Evolutionary conservation across 1,140 invertebrate genomes (phyloP), one percentile per base, ranked within the genome.

Genomic region (Plectrocnemia conspersa): DNA sequence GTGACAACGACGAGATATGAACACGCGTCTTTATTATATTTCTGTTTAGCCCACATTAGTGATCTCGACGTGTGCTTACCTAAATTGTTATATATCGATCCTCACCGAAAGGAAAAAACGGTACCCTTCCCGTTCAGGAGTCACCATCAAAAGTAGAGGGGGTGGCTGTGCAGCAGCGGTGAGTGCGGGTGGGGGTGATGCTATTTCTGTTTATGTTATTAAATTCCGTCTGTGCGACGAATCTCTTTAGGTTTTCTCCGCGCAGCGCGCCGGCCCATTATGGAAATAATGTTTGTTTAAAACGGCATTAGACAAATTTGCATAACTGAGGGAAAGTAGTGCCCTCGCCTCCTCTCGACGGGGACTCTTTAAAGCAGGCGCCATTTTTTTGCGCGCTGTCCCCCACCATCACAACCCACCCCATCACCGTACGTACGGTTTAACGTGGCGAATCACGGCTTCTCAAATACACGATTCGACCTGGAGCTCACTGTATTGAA

Each of bases 201-300:
- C n/a, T n/a, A 38, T 38, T 38, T 38, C 35, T 9, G 35, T 38
- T 50, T 35, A 36, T 50, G n/a, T n/a, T 50, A 50, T 50, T 27
- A 29, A 36, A 50, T 50, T 50, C 47, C 23, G 47, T 50, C 47
- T 50, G 47, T 50, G 47, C 47, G 33, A 38, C 32, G 47, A 50
- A 50, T 50, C 47, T 50, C 47, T 50, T 50, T 50, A 50, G 47
- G 47, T 50, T 25, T 38, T 24, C 25, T 27, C 32, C 32, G 33
- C 13, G 52, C 50, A 48, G 36, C 50, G 36, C 38, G 38, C 35
- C 42, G 23, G 35, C 24, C 38, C 50, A 59, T 59, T 59, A 59
- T 59, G 57, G 58, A 56, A 60, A 60, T 60, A 60, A 60, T 60
- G 54, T 53, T 54, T 56, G 45, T 55, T 60, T 60, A 60, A 60